These are phyloP conservation scores for Nomada goodeniana DNA, from an alignment of 2,888 invertebrate genomes.

Conservation along the genomic window DNA sequence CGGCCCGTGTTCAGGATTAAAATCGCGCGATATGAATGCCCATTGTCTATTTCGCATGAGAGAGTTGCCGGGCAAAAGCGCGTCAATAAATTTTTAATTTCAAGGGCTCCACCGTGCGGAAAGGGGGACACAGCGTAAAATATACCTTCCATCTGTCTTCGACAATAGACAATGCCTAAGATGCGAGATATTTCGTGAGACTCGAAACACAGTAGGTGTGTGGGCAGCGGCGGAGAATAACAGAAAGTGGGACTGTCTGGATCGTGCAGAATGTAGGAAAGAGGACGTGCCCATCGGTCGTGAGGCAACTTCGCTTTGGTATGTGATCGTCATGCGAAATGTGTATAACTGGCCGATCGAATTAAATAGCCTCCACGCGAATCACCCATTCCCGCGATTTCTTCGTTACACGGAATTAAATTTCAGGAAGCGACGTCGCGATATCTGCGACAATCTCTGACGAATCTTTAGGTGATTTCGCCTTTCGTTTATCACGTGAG, in stretches of 20 bases:
- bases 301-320: slow-evolving; percentile 52
- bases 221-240: slow-evolving; percentile 66
- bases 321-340: slow-evolving; percentile 50
- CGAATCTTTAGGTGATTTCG: neutral
- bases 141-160: slow-evolving; percentile 62
- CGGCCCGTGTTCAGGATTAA: slow-evolving; percentile 47
- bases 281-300: slow-evolving; percentile 69
- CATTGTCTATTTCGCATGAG: slow-evolving; percentile 60
- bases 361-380: slow-evolving; percentile 29
- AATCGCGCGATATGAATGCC: slow-evolving; percentile 57
- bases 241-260: slow-evolving; percentile 70
- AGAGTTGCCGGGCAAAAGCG: slow-evolving; percentile 48
- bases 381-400: slow-evolving; percentile 18
- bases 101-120: slow-evolving; percentile 50
- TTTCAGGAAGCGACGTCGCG: neutral
- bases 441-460: neutral
- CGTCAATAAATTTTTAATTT: slow-evolving; percentile 66
- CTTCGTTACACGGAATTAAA: slow-evolving; percentile 3
- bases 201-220: slow-evolving; percentile 58
- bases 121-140: slow-evolving; percentile 60
- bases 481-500: neutral
- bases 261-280: slow-evolving; percentile 72
- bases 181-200: slow-evolving; percentile 66
- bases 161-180: slow-evolving; percentile 71
- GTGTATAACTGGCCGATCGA: neutral